These are phyloP conservation scores for Pavo muticus DNA, from an alignment of 2,113 vertebrate genomes.

Conservation along the genomic window DNA sequence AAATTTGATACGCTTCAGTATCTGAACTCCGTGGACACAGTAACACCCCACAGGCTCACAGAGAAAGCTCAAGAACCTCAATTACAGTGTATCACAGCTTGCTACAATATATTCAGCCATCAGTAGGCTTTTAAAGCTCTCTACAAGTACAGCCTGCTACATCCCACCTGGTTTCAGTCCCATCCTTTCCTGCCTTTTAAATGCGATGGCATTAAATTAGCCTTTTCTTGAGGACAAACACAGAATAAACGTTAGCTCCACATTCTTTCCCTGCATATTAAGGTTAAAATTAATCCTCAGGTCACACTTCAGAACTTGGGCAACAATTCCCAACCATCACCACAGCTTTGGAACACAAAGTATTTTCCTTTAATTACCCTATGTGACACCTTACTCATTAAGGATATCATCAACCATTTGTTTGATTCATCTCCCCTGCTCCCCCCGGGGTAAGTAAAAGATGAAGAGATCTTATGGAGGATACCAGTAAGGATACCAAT, in stretches of 20 bases:
- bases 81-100: background rate
- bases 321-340: background rate
- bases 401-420: background rate
- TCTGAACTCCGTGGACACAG: background rate
- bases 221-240: background rate
- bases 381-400: background rate
- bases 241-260: background rate
- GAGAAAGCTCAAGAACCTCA: background rate
- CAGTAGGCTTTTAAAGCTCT: background rate
- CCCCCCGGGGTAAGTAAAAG: background rate
- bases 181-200: background rate
- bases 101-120: background rate
- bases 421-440: background rate
- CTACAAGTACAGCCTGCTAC: background rate
- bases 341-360: background rate
- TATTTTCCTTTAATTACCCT: background rate
- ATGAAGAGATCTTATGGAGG: background rate
- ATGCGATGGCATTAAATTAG: background rate
- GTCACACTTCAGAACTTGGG: background rate
- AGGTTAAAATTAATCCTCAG: background rate
- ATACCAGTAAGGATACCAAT: background rate
- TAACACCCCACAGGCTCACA: background rate
- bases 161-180: background rate
- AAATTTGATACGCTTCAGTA: background rate
- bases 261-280: background rate